Percentiles rank a stretch among this genome's conserved stretches.
These are phyloP conservation scores for Camelus dromedarius DNA, from an alignment of 2,113 vertebrate genomes.

Conservation along the genomic window DNA sequence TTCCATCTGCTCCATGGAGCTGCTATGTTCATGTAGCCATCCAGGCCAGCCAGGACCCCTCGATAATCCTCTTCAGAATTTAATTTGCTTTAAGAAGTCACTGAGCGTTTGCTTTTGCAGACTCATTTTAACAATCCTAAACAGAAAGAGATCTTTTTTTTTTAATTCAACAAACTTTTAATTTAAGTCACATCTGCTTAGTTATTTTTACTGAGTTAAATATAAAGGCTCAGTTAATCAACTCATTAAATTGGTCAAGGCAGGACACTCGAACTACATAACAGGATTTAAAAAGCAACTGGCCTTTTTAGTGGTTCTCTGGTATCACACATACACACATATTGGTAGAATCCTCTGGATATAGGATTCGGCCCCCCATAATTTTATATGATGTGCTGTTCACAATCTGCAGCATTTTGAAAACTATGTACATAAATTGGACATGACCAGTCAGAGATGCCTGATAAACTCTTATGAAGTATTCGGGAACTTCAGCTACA, in stretches of 20 bases:
- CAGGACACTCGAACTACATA: constrained; percentile 79
- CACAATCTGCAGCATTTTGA: constrained; percentile 86
- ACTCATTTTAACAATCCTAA: too few species aligned
- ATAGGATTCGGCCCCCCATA: constrained; percentile 82
- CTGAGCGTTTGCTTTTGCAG: too few species aligned
- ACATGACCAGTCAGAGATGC: constrained; percentile 84
- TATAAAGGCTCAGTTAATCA: constrained; percentile 85
- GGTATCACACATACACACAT: constrained; percentile 66
- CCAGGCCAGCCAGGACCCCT: constrained; percentile 98
- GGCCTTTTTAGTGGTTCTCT: constrained; percentile 79
- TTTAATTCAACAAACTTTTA: constrained; percentile 78
- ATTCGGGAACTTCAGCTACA: constrained; percentile 81
- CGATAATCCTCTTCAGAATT: too few species aligned
- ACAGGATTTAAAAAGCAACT: constrained; percentile 79
- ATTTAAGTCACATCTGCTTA: constrained; percentile 87
- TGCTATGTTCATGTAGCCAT: constrained; percentile 99
- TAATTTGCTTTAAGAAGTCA: too few species aligned
- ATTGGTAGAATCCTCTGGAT: constrained; percentile 81
- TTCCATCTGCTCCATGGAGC: constrained; percentile 95
- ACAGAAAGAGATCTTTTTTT: too few species aligned
- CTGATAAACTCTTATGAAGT: constrained; percentile 81
- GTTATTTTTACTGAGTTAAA: constrained; percentile 83
- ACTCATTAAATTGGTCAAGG: constrained; percentile 75
- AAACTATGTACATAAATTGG: constrained; percentile 85
- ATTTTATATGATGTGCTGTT: constrained; percentile 86